These are phyloP conservation scores for Arizona elegans DNA, from an alignment of 2,113 vertebrate genomes.

Conservation along the genomic window DNA sequence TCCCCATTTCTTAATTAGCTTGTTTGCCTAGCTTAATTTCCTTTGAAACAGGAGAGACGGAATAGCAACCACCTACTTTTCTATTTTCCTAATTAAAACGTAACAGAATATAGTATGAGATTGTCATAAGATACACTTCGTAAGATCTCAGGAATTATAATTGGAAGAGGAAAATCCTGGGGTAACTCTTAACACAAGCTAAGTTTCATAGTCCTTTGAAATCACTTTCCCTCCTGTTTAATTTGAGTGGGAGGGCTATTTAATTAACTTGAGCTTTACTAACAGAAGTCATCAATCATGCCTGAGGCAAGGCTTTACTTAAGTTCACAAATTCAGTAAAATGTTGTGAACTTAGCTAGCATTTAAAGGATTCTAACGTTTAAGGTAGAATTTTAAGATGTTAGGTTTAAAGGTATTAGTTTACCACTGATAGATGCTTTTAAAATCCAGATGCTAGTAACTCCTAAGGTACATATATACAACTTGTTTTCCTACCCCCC, in stretches of 20 bases:
- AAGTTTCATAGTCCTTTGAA: not conserved
- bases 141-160: not conserved
- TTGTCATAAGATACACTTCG: not conserved
- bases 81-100: not conserved
- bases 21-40: not conserved
- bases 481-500: not conserved
- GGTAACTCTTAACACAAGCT: not conserved
- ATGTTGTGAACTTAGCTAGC: not conserved
- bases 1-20: not conserved
- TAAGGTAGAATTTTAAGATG: not conserved
- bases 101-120: not conserved
- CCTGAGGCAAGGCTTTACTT: not conserved
- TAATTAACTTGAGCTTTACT: not conserved
- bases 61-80: not conserved
- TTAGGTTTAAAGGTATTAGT: not conserved
- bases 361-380: slow-evolving; percentile 1
- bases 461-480: not conserved
- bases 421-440: not conserved
- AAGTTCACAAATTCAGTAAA: accelerated
- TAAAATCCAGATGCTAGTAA: not conserved
- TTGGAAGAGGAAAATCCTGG: not conserved
- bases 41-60: not conserved
- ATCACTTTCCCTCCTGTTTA: not conserved
- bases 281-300: accelerated
- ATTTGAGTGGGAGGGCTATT: not conserved